Conservation (phyloP, 1,140 invertebrate genomes). For the Asbolus verrucosus region DNA sequence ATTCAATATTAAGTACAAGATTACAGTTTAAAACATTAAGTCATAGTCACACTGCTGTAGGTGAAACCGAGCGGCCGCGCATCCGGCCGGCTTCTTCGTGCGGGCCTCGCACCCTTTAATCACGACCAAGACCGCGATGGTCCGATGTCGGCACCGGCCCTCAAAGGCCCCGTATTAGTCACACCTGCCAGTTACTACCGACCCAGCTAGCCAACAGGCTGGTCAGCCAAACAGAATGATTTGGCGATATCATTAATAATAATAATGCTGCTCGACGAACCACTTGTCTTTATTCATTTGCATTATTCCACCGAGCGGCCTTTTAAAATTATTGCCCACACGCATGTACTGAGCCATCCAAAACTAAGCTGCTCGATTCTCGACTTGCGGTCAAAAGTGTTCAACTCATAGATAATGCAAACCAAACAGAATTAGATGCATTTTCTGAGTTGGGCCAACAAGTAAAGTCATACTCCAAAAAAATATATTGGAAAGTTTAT, state of each 20-base stretch:
- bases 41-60: constrained; percentile 61
- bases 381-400: no score
- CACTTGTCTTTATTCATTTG: constrained; percentile 38
- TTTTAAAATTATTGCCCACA: constrained; percentile 34
- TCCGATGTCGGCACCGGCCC: constrained; percentile 59
- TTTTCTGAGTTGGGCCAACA: no score
- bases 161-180: constrained; percentile 63
- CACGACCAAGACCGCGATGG: constrained; percentile 43
- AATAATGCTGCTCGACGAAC: constrained; percentile 48
- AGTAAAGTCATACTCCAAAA: no score
- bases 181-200: constrained; percentile 63
- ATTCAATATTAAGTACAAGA: constrained; percentile 60
- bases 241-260: constrained; percentile 65
- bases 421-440: no score
- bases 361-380: no score
- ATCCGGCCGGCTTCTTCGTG: constrained; percentile 40
- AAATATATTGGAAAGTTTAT: no score
- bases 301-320: constrained; percentile 5
- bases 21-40: constrained; percentile 62
- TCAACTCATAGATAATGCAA: no score
- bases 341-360: constrained; percentile 1
- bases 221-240: constrained; percentile 61
- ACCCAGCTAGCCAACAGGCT: constrained; percentile 55
- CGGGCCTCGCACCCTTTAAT: neutral
- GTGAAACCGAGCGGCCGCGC: constrained; percentile 56